A percentile compares a stretch with the other conserved stretches of the same genome.
Evolutionary conservation across 1,140 invertebrate genomes (phyloP).

Genomic region (Laupala kohalensis): DNA sequence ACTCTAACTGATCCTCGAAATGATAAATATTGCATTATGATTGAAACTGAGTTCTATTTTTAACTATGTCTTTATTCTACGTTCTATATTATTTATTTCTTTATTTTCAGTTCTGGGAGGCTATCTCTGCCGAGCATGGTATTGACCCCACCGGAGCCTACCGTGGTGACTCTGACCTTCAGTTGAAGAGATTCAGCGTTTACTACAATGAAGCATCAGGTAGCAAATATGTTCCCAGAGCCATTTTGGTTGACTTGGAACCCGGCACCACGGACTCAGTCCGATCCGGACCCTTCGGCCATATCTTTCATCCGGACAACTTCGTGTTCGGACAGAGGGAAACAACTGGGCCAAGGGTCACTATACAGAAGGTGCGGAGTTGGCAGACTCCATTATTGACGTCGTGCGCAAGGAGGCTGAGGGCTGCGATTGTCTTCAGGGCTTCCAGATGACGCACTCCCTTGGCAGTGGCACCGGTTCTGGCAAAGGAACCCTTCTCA

Average conservation of each 20-base stretch:
- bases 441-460: constrained; percentile 74
- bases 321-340: constrained; percentile 47
- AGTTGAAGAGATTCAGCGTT: too few species aligned
- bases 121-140: too few species aligned
- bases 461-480: constrained; percentile 80
- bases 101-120: too few species aligned
- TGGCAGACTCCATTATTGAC: constrained; percentile 74
- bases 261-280: constrained; percentile 57
- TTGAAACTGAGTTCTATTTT: too few species aligned
- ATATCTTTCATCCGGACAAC: constrained; percentile 59
- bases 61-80: too few species aligned
- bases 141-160: too few species aligned
- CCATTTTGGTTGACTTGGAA: constrained; percentile 56
- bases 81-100: too few species aligned
- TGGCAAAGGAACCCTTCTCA: constrained; percentile 72
- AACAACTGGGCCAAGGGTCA: not conserved
- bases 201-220: too few species aligned
- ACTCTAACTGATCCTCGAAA: too few species aligned
- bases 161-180: too few species aligned
- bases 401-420: constrained; percentile 56
- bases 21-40: too few species aligned
- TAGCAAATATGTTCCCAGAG: constrained; percentile 53
- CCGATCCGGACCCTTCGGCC: constrained; percentile 49
- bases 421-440: constrained; percentile 39
- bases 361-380: constrained; percentile 57